These are phyloP conservation scores for Lypha dubia DNA, from an alignment of 2,888 invertebrate species.

Conservation along the genomic window DNA sequence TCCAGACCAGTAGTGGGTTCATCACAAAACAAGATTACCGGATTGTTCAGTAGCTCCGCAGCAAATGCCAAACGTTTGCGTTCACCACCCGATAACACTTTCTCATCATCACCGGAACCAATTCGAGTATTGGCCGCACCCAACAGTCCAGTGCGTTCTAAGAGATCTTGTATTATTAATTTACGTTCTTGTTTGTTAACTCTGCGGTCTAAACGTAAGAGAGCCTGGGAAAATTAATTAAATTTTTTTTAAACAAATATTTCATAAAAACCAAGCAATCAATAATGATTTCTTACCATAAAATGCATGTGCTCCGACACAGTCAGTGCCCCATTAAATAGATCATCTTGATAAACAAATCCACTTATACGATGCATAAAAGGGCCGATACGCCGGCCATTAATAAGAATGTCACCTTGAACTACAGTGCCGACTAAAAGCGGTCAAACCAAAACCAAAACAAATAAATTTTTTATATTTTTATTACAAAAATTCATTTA, in stretches of 20 bases:
- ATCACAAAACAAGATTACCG: constrained; percentile 95
- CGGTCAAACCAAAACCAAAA: background rate
- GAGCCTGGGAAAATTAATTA: constrained; percentile 85
- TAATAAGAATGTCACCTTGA: constrained; percentile 92
- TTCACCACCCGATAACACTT: constrained; percentile 96
- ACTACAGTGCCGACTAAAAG: constrained; percentile 87
- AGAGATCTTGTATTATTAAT: constrained; percentile 87
- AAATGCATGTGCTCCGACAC: constrained; percentile 94
- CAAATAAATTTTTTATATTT: background rate
- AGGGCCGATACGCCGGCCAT: constrained; percentile 88
- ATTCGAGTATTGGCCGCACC: constrained; percentile 90
- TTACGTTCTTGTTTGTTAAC: constrained; percentile 86
- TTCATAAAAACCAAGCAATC: background rate
- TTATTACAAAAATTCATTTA: background rate
- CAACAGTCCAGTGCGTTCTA: constrained; percentile 89
- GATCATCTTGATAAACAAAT: constrained; percentile 95
- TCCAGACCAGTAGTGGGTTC: constrained; percentile 98
- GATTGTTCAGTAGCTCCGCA: constrained; percentile 94
- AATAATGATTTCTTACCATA: constrained; percentile 85
- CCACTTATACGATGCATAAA: constrained; percentile 93
- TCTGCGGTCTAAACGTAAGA: constrained; percentile 90
- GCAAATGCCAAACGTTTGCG: constrained; percentile 96
- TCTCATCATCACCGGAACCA: constrained; percentile 89
- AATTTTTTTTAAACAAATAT: background rate
- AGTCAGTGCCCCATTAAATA: constrained; percentile 93